Evolutionary conservation across 2,113 vertebrate species (phyloP), one percentile per base, ranked within the genome.

Genomic region (Phalacrocorax aristotelis): DNA sequence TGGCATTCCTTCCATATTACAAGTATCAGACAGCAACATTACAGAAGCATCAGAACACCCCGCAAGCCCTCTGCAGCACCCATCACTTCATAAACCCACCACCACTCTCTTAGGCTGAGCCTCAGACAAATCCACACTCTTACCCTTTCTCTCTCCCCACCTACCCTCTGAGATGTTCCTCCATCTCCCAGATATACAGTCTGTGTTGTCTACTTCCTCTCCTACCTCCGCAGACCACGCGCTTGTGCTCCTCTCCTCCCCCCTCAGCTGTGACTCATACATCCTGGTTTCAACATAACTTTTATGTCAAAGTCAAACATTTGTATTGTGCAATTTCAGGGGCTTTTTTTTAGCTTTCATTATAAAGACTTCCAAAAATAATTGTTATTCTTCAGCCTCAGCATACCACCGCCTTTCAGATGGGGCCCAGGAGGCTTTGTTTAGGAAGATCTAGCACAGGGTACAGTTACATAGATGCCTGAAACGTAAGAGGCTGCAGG

Each of bases 41-140:
- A 19, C 1, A 17, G 44, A 8, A 14, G 27, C 15, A 34, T 4
- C 1, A 1, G 36, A 57, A 46, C 5, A 32, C 11, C n/a, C 36
- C 1, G 25, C 0, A 3, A 23, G 58, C 20, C 7, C 71, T 6
- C 68, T 8, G 17, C 62, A 40, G 29, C n/a, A 19, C 38, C 44
- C 34, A 4, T 1, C 70, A 2, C 22, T 27, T 46, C 46, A 17
- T 7, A 23, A 68, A 75, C 29, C 25, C 77, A 60, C 26, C 25
- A 1, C 44, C 20, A 17, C 34, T 29, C 32, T 14, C 70, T 38
- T 2, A 16, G 26, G 57, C n/a, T 1, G 3, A 58, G 82, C 17
- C n/a, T 34, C 44, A 3, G 2, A 22, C 4, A 14, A 2, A 11
- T 6, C 54, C 40, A 2, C 0, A 2, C 51, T 71, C 62, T 66